Evolutionary conservation across 2,113 vertebrate genomes (phyloP), one percentile per base, ranked within the genome.

Genomic region (Caranx melampygus): DNA sequence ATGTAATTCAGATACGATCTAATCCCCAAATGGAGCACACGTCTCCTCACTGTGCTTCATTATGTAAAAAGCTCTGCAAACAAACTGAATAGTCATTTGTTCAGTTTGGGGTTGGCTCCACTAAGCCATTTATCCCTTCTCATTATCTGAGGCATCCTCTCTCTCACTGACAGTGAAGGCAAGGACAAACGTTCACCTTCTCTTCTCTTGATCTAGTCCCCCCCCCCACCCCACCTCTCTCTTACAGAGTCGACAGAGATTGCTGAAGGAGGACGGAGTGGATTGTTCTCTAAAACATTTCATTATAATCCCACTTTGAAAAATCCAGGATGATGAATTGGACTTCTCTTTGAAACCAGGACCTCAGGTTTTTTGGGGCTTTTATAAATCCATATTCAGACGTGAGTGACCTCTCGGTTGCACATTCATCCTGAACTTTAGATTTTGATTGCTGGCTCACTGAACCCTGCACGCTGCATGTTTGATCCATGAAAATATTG

Each of bases 121-220:
- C 58, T 87, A 66, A 91, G 83, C 82, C 60, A 71, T 86, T 88
- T 83, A 87, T 90, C 79, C 81, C 60, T 63, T 64, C 67, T 77
- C 83, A 85, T 91, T 90, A 90, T 90, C 82, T 80, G 73, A 86
- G 91, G 55, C 75, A 76, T 81, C 75, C 78, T 89, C 82, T 89
- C 82, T 44, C 67, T 69, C 82, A 67, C 78, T 89, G 58, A 85
- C 83, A 78, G 72, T 45, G 54, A 82, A 81, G 81, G 81, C 88
- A 90, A 90, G 82, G 83, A 88, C 75, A 88, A 87, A 87, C 54
- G 42, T 81, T 91, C 82, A 90, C 87, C 82, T 90, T 90, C 69
- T 3, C 64, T 73, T 58, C 52, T 64, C 59, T 84, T 66, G 76
- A 81, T 87, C 75, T 85, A 61, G 69, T 82, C 83, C 26, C 26